Evolutionary conservation across 2,888 invertebrate species (phyloP), one percentile per base, ranked within the genome.

Genomic region (Callinectes sapidus): DNA sequence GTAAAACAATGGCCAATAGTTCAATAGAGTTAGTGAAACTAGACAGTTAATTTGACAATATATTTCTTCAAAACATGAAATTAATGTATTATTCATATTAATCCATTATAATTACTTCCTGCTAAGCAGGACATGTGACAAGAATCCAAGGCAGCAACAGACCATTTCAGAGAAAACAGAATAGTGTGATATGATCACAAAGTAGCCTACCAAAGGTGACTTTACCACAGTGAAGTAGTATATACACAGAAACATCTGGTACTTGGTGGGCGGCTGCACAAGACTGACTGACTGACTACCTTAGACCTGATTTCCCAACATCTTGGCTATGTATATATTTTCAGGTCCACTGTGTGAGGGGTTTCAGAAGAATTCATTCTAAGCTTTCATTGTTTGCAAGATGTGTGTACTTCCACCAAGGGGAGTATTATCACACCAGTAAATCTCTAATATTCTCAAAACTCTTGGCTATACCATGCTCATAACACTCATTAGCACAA

Each of bases 91-190:
- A 10, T 16, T 81, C 10, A 81, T 32, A 32, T 28, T 32, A 71
- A 71, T 81, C 28, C 2, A 81, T 35, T 35, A 32, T 32, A 81
- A 81, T 6, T 28, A 81, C 18, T 35, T 32, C 81, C 35, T 81
- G 81, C 81, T 81, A 35, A 35, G 81, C 81, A 81, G 81, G 81
- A 35, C 18, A 13, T 81, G 81, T 81, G 81, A 81, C 35, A 81
- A 81, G 81, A 35, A 32, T 16, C 35, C 35, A 16, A 14, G 35
- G 81, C 32, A 35, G 81, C 81, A 81, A 35, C 71, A 81, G 32
- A 81, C 35, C 35, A 35, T 35, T n/a, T 28, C n/a, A 71, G 71
- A 71, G 28, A 71, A 71, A 61, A 23, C 23, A 71, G 28, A 71
- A 28, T 71, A 28, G 71, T 71, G 71, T 71, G 71, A 71, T 28